phyloP scores from a whole-genome alignment of 2,888 invertebrate species.

The Drosophila pseudotakahashii region DNA sequence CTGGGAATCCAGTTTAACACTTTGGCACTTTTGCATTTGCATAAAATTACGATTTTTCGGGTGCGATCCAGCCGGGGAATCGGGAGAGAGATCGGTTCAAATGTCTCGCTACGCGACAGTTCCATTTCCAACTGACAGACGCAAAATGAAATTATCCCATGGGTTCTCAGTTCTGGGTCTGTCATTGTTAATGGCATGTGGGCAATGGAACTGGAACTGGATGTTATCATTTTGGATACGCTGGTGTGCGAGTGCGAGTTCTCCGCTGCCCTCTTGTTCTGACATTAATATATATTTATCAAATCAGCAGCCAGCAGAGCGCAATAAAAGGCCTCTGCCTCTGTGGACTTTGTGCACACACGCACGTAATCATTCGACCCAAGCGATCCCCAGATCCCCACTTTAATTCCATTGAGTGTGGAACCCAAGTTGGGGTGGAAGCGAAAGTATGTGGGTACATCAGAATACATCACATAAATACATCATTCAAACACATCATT shows the following conservation, averaged over 20 bases:
- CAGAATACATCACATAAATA: not conserved
- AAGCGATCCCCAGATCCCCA: constrained; percentile 32
- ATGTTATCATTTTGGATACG: constrained; percentile 44
- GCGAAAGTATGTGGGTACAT: not conserved
- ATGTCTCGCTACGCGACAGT: constrained; percentile 63
- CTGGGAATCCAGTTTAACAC: constrained; percentile 48
- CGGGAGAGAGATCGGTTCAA: constrained; percentile 28
- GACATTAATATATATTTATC: constrained; percentile 23
- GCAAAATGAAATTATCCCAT: constrained; percentile 31
- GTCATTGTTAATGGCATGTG: constrained; percentile 33
- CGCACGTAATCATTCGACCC: constrained; percentile 55
- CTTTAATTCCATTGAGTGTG: constrained; percentile 8
- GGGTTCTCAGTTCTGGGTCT: constrained; percentile 2
- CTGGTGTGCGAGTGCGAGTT: constrained; percentile 7
- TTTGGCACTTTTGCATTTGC: constrained; percentile 65
- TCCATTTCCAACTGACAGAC: constrained; percentile 47
- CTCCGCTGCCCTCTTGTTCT: constrained; percentile 24
- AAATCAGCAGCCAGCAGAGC: constrained; percentile 41
- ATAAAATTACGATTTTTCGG: constrained; percentile 50
- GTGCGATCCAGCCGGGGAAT: constrained; percentile 11
- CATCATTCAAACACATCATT: too few relatives aligned
- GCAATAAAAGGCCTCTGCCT: constrained; percentile 38
- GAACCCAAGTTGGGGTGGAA: constrained; percentile 23
- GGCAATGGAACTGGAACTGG: constrained; percentile 21
- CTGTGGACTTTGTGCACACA: constrained; percentile 59